Evolutionary conservation across 2,797 vertebrate species (phyloP), one percentile per base, ranked within the genome.

Genomic region (Tinamus major): DNA sequence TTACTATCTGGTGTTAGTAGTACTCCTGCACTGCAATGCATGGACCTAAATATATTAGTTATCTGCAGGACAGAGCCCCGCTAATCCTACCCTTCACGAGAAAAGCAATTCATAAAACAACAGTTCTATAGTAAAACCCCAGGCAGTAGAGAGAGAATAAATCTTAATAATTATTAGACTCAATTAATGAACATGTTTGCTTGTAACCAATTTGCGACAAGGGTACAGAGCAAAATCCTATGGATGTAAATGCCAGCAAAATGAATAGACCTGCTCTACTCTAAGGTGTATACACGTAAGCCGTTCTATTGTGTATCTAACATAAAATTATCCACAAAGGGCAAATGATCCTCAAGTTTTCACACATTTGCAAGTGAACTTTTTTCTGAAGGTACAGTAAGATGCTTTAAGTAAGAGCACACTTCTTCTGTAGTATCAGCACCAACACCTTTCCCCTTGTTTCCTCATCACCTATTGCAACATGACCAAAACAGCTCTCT

Each of bases 101-200:
- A 70, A 19, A 1, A 63, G 11, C 8, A 56, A 56, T 85, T 76
- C 51, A 80, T 31, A 61, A 89, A 86, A 90, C 23, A 64, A 80
- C 0, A 0, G 65, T 41, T 91, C 64, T 48, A 72, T 8, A 67
- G 42, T 83, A 84, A 96, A 93, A 81, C 53, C 42, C 42, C 35
- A 81, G 31, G 11, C 53, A 91, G 35, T 33, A 84, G 56, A 83
- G 13, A 67, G 3, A 65, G 29, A 70, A 67, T 70, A 76, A 71
- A 79, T 91, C 92, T 69, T 24, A 87, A 86, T 42, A 14, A 64
- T 82, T 91, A 90, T 49, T 84, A 90, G 82, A 84, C 26, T 9
- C 2, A 88, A 77, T 90, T 87, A 95, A 95, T 88, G 79, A 91
- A 90, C 59, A 91, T 67, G 94, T 88, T 51, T 94, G 77, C 72